Base-by-base conservation (phyloP, 2,113 vertebrate species). In the Phasianus colchicus region DNA sequence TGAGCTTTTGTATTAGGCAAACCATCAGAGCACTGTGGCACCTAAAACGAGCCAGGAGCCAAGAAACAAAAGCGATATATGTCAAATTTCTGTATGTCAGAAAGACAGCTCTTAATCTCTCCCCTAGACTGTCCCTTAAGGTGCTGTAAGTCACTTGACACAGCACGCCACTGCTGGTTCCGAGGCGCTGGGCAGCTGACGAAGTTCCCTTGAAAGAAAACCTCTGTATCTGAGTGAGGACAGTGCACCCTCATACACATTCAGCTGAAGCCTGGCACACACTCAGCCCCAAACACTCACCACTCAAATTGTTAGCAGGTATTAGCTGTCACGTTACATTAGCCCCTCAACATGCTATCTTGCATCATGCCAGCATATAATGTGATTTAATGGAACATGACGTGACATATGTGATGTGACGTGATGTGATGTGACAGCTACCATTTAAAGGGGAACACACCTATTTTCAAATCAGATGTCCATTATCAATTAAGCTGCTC, bases 331-430 rank as follows among this genome's bases (percentile, higher is more conserved):
- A 95, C 65, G 3, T 96, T 43, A 12, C 72, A 96, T 96, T 96
- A 96, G 78, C 65, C 91, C 90, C 79, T 89, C 87, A 83, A 91
- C 78, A 54, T 83, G 82, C 75, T 91, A 81, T 70, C 91, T 42
- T 92, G 82, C 93, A 94, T 92, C 89, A 96, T 75, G 92, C 95
- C 92, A 95, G 91, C 84, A 91, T 19, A 58, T 96, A 96, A 97
- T 89, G 89, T 88, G 96, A 97, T 81, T 89, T 97, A 96, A 97
- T 96, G 92, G 85, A 78, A 96, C 75, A 89, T 83, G 95, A 95
- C 38, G 3, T 93, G 95, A 96, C 96, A 97, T 88, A 91, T 88
- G 95, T 74, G 93, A 94, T 12, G 54, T 93, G 95, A 94, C 76
- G 24, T 89, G 93, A 97, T 93, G 75, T 40, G 89, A 96, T 95